Evolutionary conservation across 2,797 vertebrate genomes (phyloP), one percentile per base, ranked within the genome.

Genomic region (Pseudocheirus occidentalis): DNA sequence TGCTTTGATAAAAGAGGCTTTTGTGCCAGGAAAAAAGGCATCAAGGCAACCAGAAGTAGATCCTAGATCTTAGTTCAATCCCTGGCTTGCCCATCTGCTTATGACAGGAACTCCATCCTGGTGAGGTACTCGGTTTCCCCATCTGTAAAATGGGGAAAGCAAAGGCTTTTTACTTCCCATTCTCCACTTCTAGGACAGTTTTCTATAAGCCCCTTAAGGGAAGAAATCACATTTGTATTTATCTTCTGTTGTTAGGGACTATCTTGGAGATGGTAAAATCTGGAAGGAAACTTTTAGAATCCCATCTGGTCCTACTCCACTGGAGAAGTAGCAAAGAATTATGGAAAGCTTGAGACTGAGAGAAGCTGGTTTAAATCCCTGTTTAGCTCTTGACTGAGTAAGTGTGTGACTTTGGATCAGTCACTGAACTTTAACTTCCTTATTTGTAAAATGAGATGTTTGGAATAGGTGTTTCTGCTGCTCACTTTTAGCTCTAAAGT

Each of bases 61-160:
- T 24, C 57, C 93, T 59, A 90, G n/a, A 11, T 93, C 40, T 92
- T 94, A 81, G 24, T 54, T 92, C 10, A 59, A 92, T 56, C 12
- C 54, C 50, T 54, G 56, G 6, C 18, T 31, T 94, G 28, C n/a
- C 90, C 28, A 4, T 90, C 3, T 24, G 16, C 34, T 29, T 73
- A 21, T 34, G 59, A 55, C 24, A 81, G 28, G 46, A 29, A 56
- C 40, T 52, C 62, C 34, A 5, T 7, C 21, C 50, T 50, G 62
- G 12, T 73, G 73, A 87, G 24, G 9, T 46, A 87, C 40, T 87
- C 24, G 9, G 40, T 50, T 28, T 28, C 52, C 52, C 31, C 50
- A 90, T 12, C 29, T 81, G n/a, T 90, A 55, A 55, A 55, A 21
- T 31, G 90, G 90, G 52, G 52, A 40, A 55, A 90, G 18, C 54